Evolutionary conservation across 2,113 vertebrate genomes (phyloP).

Genomic region (Silurus asotus): DNA sequence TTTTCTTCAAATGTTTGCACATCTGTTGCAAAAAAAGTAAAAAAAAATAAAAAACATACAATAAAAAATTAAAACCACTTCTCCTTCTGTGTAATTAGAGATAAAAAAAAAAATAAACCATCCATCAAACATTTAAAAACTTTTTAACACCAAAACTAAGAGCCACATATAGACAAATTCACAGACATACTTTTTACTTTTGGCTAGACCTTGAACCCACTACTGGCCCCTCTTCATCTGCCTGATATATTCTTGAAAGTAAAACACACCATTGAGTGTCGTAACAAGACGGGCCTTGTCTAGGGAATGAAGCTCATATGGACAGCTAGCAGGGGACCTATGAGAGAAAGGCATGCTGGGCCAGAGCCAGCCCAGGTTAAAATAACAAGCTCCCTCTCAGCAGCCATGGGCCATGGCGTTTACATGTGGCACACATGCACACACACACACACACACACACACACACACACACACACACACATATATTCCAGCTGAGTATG

Average conservation of each 20-base stretch:
- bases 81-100: conserved; percentile 31
- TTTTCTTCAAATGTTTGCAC: not conserved
- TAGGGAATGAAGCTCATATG: conserved; percentile 48
- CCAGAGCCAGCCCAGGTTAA: conserved; percentile 56
- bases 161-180: conserved; percentile 44
- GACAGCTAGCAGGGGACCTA: conserved; percentile 49
- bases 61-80: conserved; percentile 9
- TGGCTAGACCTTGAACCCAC: conserved; percentile 41
- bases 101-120: conserved; percentile 39
- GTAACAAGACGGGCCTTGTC: conserved; percentile 62
- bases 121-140: conserved; percentile 29
- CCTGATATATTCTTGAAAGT: conserved; percentile 55
- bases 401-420: conserved; percentile 23
- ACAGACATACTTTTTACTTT: conserved; percentile 34
- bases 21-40: not conserved
- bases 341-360: conserved; percentile 34
- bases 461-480: conserved; percentile 24
- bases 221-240: conserved; percentile 47
- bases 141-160: conserved; percentile 32
- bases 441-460: conserved; percentile 25
- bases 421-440: conserved; percentile 38
- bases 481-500: conserved; percentile 34
- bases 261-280: conserved; percentile 53
- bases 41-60: no score
- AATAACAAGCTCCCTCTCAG: conserved; percentile 50